phyloP scores from a whole-genome alignment of 1,140 invertebrate genomes.

The Notospermus geniculatus region DNA sequence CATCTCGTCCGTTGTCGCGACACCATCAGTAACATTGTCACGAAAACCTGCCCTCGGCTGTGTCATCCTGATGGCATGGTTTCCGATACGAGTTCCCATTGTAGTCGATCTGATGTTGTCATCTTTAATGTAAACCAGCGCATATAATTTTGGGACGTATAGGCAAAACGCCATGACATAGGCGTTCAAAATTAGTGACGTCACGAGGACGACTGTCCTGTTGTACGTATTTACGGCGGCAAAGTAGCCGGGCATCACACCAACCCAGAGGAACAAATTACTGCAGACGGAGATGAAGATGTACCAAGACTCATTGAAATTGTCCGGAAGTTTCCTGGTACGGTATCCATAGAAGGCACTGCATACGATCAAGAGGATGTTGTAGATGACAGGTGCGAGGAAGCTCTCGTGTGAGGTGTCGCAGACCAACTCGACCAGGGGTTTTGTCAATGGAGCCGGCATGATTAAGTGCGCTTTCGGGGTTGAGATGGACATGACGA shows the following conservation, averaged over 20 bases:
- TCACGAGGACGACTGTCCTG: conserved; percentile 23
- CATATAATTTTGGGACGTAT: conserved; percentile 39
- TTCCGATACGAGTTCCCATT: too few relatives aligned
- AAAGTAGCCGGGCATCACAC: conserved; percentile 36
- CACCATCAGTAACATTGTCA: too few relatives aligned
- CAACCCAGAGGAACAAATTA: conserved; percentile 37
- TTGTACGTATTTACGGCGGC: conserved; percentile 24
- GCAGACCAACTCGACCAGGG: conserved; percentile 19
- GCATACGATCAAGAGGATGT: conserved; percentile 78
- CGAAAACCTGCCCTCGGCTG: too few relatives aligned
- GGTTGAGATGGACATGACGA: too few relatives aligned
- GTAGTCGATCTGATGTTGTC: too few relatives aligned
- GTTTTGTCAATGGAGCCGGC: too few relatives aligned
- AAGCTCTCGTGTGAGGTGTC: conserved; percentile 17
- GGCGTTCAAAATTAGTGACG: conserved; percentile 30
- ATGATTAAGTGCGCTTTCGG: too few relatives aligned
- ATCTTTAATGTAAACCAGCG: too few relatives aligned
- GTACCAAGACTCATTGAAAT: conserved; percentile 38
- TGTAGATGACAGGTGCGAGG: conserved; percentile 67
- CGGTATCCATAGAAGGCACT: conserved; percentile 87
- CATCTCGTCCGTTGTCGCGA: too few relatives aligned
- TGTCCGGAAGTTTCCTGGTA: conserved; percentile 36
- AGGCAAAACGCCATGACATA: conserved; percentile 25
- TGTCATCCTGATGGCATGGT: too few relatives aligned
- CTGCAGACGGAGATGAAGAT: conserved; percentile 35